Evolutionary conservation across 2,113 vertebrate genomes (phyloP).

Genomic region (Malurus cyaneus): DNA sequence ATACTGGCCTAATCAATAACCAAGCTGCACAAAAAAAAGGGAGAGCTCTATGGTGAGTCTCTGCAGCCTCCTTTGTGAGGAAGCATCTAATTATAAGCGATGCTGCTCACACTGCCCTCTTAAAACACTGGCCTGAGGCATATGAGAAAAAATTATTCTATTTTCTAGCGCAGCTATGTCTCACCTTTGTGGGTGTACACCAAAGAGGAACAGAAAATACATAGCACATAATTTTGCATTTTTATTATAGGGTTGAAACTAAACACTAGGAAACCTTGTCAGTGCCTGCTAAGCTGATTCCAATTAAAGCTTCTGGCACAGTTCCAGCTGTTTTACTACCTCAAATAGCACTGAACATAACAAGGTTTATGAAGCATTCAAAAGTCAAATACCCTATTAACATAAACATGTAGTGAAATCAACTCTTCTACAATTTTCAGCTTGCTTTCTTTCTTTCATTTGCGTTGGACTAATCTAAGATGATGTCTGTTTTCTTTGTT

Average conservation of each 20-base stretch:
- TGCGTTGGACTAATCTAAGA: slow-evolving; percentile 68
- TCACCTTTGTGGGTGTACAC: slow-evolving; percentile 70
- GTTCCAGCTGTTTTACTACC: slow-evolving; percentile 83
- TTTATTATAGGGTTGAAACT: slow-evolving; percentile 80
- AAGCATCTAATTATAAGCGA: slow-evolving; percentile 22
- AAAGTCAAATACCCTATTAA: slow-evolving; percentile 87
- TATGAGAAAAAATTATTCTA: slow-evolving; percentile 41
- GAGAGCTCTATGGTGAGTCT: background rate
- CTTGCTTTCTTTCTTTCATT: slow-evolving; percentile 74
- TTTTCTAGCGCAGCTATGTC: slow-evolving; percentile 53
- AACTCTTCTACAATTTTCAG: slow-evolving; percentile 78
- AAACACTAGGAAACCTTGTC: slow-evolving; percentile 81
- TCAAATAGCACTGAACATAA: slow-evolving; percentile 81
- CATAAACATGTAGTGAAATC: slow-evolving; percentile 84
- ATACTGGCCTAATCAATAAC: background rate
- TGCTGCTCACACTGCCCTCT: background rate
- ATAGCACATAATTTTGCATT: slow-evolving; percentile 76
- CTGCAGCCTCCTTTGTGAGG: background rate
- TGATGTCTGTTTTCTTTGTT: slow-evolving; percentile 66
- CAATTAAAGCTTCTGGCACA: slow-evolving; percentile 83
- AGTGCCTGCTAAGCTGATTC: slow-evolving; percentile 82
- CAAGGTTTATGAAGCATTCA: slow-evolving; percentile 88
- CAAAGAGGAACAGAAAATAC: slow-evolving; percentile 68
- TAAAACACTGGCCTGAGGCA: slow-evolving; percentile 22
- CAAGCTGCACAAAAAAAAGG: background rate